Evolutionary conservation across 2,113 vertebrate species (phyloP).

Genomic region (Pampusana beccarii): DNA sequence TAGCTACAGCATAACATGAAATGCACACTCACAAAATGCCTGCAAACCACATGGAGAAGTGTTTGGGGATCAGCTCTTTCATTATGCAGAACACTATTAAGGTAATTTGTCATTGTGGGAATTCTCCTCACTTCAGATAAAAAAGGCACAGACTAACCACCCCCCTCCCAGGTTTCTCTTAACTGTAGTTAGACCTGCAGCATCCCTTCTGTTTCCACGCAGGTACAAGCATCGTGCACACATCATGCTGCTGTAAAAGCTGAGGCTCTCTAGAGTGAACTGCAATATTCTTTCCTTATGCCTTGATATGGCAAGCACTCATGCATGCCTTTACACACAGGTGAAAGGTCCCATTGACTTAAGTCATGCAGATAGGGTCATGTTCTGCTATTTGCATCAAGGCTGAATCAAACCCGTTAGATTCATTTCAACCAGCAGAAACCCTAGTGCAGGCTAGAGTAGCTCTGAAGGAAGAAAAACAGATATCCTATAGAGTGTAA

Average conservation of each 20-base stretch:
- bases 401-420: background rate
- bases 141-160: background rate
- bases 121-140: background rate
- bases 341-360: background rate
- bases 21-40: background rate
- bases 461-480: background rate
- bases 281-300: background rate
- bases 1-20: background rate
- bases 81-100: background rate
- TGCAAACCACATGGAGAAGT: background rate
- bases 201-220: background rate
- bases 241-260: background rate
- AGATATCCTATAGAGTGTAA: background rate
- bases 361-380: background rate
- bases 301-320: background rate
- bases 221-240: rapidly evolving
- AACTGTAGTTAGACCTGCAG: background rate
- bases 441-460: background rate
- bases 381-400: background rate
- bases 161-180: background rate
- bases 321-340: background rate
- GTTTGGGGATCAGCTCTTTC: background rate
- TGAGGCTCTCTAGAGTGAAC: background rate
- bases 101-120: background rate
- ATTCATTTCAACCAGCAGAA: background rate